Evolutionary conservation across 2,888 invertebrate species (phyloP).

Genomic region (Lasioglossum pauxillum): DNA sequence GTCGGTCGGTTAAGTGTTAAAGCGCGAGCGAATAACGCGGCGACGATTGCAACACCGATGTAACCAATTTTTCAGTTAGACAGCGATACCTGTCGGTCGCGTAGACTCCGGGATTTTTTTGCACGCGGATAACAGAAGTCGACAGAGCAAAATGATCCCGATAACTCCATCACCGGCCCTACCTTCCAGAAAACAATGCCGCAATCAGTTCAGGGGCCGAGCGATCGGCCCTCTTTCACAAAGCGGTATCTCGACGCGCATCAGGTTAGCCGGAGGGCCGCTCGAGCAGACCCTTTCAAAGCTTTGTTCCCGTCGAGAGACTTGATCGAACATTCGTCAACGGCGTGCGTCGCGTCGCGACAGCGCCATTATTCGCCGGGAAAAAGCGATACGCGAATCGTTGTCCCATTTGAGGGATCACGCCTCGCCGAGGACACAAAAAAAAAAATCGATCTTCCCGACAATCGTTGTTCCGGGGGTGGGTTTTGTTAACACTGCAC

Average conservation of each 20-base stretch:
- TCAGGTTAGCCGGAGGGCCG: slow-evolving; percentile 52
- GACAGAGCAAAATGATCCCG: slow-evolving; percentile 38
- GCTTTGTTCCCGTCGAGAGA: slow-evolving; percentile 42
- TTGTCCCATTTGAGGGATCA: slow-evolving; percentile 42
- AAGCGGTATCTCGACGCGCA: slow-evolving; percentile 34
- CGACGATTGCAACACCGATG: not conserved
- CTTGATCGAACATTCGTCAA: slow-evolving; percentile 57
- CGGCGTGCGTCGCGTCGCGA: slow-evolving; percentile 27
- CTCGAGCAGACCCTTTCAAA: slow-evolving; percentile 48
- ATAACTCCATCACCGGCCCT: slow-evolving; percentile 36
- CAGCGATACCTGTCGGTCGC: not conserved
- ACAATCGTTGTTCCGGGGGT: not conserved
- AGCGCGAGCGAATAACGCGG: not conserved
- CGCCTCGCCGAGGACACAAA: not conserved
- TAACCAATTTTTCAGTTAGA: not conserved
- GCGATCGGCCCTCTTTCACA: slow-evolving; percentile 29
- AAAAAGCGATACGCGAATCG: slow-evolving; percentile 44
- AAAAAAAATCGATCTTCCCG: slow-evolving; percentile 6
- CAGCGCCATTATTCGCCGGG: slow-evolving; percentile 48
- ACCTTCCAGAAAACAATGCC: slow-evolving; percentile 51
- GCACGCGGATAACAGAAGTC: slow-evolving; percentile 6
- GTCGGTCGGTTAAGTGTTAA: not conserved
- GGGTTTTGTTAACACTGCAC: not conserved
- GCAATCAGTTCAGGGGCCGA: slow-evolving; percentile 38
- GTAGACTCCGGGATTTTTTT: not conserved